phyloP scores from a whole-genome alignment of 2,888 invertebrate species.

The Lasioglossum vierecki region DNA sequence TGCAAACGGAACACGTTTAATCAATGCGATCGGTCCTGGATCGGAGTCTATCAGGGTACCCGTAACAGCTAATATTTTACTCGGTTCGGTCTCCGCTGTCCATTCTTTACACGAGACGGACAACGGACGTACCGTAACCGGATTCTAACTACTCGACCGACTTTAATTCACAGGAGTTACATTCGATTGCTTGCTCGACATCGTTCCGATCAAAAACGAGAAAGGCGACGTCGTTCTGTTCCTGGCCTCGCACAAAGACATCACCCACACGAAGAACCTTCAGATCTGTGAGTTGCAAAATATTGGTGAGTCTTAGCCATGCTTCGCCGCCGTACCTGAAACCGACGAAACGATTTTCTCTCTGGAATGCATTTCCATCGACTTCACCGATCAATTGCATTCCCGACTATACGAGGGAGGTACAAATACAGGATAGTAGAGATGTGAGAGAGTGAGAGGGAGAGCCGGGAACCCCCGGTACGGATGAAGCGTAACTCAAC shows the following conservation, averaged over 20 bases:
- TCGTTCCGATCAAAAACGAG: constrained; percentile 99
- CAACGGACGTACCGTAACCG: background rate
- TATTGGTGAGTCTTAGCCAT: constrained; percentile 89
- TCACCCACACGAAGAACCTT: constrained; percentile 92
- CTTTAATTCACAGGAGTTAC: constrained; percentile 89
- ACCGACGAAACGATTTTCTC: constrained; percentile 61
- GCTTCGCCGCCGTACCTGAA: constrained; percentile 66
- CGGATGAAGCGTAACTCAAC: constrained; percentile 45
- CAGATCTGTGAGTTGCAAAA: constrained; percentile 90
- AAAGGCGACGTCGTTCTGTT: constrained; percentile 98
- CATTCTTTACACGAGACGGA: background rate
- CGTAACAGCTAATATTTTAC: background rate
- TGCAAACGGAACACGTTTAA: constrained; percentile 49
- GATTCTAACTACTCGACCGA: background rate
- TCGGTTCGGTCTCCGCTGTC: background rate
- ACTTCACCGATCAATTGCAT: constrained; percentile 56
- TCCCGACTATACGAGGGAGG: constrained; percentile 49
- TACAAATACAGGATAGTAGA: background rate
- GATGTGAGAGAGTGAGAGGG: background rate
- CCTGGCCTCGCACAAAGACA: constrained; percentile 98
- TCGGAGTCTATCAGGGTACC: background rate
- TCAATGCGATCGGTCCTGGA: constrained; percentile 44
- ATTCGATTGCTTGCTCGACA: constrained; percentile 98
- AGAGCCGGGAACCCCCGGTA: constrained; percentile 31
- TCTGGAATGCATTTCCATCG: constrained; percentile 58